Base-by-base conservation (phyloP, 1,140 invertebrate genomes). In the Brachionus rubens region DNA sequence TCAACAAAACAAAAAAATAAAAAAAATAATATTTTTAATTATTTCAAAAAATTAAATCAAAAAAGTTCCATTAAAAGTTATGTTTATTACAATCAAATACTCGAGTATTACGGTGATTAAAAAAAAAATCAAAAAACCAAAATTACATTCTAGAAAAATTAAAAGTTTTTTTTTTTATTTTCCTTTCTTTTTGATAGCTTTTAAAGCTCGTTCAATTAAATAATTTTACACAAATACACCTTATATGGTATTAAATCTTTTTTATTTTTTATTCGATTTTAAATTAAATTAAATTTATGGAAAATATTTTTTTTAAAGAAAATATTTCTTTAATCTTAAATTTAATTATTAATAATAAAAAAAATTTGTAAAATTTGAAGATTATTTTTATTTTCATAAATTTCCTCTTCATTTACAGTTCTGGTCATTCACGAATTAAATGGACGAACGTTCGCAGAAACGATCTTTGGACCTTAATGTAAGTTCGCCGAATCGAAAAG, bases 11-110 rank as follows among this genome's bases (percentile, higher is more conserved):
- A 16, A 6, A 65, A 65, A 36, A 65, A 65, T 65, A 65, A 65
- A 65, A 65, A 65, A 43, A 19, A 21, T 21, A 65, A 65, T 3
- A 24, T 65, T 65, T 65, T 65, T 28, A 65, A 65, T 43, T 65
- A 65, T 43, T 65, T 65, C 40, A 65, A 65, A 43, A 65, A 65
- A 12, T 24, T 65, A 26, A 65, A 43, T 43, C 40, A 41, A 65
- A 65, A 65, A 65, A 43, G 43, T 28, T 7, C 59, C 4, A 65
- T 65, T n/a, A 65, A 65, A 41, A n/a, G 43, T 65, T 65, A 65
- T 65, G 59, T 65, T 43, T 65, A 43, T 43, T 65, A 65, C 21
- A 65, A 65, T 65, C 59, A 65, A 24, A 65, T 65, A 10, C 26
- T 65, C 9, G 59, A 65, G 24, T 65, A 65, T 65, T 65, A 43